A percentile compares a stretch with the other conserved stretches of the same genome.
These are phyloP conservation scores for Chrysemys picta DNA, from an alignment of 2,113 vertebrate genomes.

Conservation along the genomic window DNA sequence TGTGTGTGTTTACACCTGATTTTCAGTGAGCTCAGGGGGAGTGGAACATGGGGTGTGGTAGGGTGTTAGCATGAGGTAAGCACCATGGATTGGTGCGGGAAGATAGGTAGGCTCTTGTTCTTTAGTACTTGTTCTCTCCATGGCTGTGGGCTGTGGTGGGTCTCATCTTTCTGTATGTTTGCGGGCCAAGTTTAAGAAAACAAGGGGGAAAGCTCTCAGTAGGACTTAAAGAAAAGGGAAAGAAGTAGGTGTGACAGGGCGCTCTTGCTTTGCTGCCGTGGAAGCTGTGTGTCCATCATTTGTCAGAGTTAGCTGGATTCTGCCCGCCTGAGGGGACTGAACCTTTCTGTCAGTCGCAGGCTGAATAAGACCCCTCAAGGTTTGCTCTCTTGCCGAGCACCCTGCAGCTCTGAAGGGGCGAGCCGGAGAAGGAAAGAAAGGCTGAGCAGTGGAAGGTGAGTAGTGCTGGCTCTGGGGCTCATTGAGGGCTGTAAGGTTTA, in stretches of 20 bases:
- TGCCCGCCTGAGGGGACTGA: not conserved
- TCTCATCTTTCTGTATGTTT: not conserved
- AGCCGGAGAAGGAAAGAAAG: not conserved
- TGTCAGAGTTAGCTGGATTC: not conserved
- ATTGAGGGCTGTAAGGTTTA: not conserved
- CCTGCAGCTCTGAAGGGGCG: not conserved
- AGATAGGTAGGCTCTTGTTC: not conserved
- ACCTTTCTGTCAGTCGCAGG: no score
- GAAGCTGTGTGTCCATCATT: not conserved
- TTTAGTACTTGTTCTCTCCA: not conserved
- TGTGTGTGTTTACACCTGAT: not conserved
- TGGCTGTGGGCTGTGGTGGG: no score
- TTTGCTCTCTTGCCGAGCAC: not conserved
- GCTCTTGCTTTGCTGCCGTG: not conserved
- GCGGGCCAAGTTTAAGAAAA: not conserved
- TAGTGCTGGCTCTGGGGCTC: not conserved
- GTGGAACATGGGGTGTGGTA: not conserved
- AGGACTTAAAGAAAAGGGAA: not conserved
- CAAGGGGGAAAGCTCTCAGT: rapidly evolving
- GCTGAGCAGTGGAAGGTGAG: not conserved
- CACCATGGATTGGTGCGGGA: not conserved
- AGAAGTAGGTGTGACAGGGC: not conserved
- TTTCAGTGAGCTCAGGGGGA: not conserved
- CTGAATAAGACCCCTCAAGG: not conserved
- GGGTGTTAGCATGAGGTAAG: not conserved